Conservation (phyloP, 2,113 vertebrate genomes). For the Halcyon senegalensis region DNA sequence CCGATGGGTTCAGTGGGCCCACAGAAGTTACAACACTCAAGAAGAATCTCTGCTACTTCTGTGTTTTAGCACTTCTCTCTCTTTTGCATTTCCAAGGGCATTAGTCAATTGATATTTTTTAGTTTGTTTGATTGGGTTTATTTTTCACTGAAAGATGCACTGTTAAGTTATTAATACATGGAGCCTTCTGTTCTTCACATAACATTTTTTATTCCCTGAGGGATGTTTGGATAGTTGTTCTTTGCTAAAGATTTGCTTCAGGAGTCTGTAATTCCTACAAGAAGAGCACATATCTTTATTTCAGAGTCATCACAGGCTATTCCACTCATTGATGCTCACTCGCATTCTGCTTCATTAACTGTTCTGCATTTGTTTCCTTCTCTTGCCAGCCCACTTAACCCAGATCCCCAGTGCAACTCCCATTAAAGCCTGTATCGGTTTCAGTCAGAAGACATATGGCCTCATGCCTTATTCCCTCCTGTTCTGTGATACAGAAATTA, state of each 20-base stretch:
- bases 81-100: not conserved
- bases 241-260: conserved; percentile 31
- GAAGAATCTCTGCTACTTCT: not conserved
- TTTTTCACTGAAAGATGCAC: not conserved
- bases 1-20: not conserved
- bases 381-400: not conserved
- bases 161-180: not conserved
- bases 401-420: not conserved
- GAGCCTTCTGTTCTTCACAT: conserved; percentile 9
- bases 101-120: not conserved
- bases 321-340: not conserved
- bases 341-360: conserved; percentile 47
- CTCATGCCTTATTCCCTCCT: not conserved
- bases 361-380: conserved; percentile 11
- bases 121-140: not conserved
- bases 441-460: not conserved
- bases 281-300: conserved; percentile 14
- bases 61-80: not conserved
- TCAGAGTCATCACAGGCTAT: not conserved
- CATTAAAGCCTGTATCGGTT: not conserved
- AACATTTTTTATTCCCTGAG: not conserved
- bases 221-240: not conserved
- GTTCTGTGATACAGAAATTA: not conserved
- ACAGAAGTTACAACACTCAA: not conserved
- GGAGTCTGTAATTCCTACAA: conserved; percentile 8